These are phyloP conservation scores for Brachyhypopomus occidentalis DNA, from an alignment of 2,113 vertebrate species.

Conservation along the genomic window DNA sequence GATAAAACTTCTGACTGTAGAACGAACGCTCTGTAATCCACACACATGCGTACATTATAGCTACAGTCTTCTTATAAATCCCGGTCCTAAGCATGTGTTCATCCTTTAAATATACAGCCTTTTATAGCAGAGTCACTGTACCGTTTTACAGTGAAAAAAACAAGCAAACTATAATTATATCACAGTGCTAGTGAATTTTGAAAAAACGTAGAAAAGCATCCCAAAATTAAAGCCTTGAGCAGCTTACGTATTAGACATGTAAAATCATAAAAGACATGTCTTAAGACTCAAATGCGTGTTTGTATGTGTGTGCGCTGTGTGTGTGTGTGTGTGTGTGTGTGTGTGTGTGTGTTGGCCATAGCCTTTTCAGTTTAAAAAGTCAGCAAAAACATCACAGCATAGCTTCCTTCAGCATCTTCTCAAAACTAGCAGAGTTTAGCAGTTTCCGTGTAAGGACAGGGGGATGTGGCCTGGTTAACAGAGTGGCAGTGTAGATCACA, in stretches of 20 bases:
- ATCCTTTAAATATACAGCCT: not conserved
- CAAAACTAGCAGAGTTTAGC: not conserved
- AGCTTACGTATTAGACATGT: not conserved
- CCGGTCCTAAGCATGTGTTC: not conserved
- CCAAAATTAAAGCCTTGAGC: not conserved
- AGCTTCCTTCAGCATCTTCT: not conserved
- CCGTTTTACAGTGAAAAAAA: not conserved
- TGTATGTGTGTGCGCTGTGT: not conserved
- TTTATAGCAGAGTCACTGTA: not conserved
- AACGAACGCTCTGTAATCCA: slow-evolving; percentile 45
- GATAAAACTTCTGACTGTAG: slow-evolving; percentile 4
- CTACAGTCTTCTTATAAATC: slow-evolving; percentile 2
- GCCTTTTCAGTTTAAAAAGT: slow-evolving; percentile 1
- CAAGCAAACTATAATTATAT: slow-evolving; percentile 22
- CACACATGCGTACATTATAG: slow-evolving; percentile 9
- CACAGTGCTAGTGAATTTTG: slow-evolving; percentile 47
- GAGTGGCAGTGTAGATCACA: not conserved
- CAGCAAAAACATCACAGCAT: not conserved
- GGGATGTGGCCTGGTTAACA: not conserved
- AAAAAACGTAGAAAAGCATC: slow-evolving; percentile 40
- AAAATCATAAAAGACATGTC: not conserved
- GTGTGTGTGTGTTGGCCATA: not conserved
- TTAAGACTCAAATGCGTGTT: slow-evolving; percentile 23
- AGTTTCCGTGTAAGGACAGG: not conserved
- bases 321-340: slow-evolving; percentile 21